phyloP scores from a whole-genome alignment of 2,888 invertebrate genomes.

The Eulithis prunata region DNA sequence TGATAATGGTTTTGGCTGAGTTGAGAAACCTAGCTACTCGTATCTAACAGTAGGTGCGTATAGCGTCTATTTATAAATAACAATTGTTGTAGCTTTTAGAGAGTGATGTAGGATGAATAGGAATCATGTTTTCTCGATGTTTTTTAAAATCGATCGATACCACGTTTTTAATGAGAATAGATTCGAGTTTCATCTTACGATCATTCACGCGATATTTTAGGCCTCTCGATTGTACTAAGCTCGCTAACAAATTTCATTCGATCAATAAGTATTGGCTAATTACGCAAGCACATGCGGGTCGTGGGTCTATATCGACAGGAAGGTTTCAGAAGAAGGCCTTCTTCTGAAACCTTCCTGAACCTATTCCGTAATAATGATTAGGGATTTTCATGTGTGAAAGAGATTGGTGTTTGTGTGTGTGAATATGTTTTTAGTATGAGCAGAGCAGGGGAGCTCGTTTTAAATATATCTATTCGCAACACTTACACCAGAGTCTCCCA shows the following conservation, averaged over 20 bases:
- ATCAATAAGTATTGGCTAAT: constrained; percentile 11
- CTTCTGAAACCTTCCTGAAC: neutral
- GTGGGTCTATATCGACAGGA: constrained; percentile 2
- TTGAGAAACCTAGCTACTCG: constrained; percentile 13
- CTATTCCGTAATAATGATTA: neutral
- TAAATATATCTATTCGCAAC: constrained; percentile 69
- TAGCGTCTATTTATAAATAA: constrained; percentile 27
- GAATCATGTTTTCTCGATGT: constrained; percentile 8
- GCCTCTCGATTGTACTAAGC: neutral
- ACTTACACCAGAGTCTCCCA: constrained; percentile 71
- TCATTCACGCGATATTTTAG: neutral
- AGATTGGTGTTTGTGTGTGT: constrained; percentile 26
- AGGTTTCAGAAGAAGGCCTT: constrained; percentile 1
- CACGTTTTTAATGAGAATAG: no score
- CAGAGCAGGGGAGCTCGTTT: constrained; percentile 57
- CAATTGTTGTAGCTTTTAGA: constrained; percentile 14
- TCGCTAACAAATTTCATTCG: neutral
- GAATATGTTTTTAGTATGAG: constrained; percentile 37
- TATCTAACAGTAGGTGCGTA: constrained; percentile 5
- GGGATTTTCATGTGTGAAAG: constrained; percentile 11
- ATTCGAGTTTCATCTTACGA: neutral
- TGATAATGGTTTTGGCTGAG: constrained; percentile 24
- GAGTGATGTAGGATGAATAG: constrained; percentile 7
- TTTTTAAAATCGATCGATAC: constrained; percentile 6
- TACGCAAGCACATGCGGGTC: constrained; percentile 12